Conservation (phyloP, 1,140 invertebrate species). For the Drosophila micromelanica region DNA sequence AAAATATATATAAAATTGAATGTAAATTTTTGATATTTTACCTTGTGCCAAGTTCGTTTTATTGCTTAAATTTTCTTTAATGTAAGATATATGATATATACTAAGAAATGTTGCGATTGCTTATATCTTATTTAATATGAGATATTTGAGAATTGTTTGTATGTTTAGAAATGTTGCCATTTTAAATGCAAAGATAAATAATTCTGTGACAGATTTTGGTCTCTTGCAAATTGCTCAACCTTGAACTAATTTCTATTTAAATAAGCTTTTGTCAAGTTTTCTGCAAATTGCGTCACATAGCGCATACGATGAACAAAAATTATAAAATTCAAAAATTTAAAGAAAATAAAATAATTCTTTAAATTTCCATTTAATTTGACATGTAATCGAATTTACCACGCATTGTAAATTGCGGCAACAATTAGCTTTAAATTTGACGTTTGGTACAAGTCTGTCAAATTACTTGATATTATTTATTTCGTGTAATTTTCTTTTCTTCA, state of each 20-base stretch:
- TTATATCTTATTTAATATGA: conserved; percentile 15
- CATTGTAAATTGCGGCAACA: conserved; percentile 52
- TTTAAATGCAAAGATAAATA: conserved; percentile 1
- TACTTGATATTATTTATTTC: conserved; percentile 56
- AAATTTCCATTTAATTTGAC: conserved; percentile 32
- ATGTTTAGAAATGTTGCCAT: conserved; percentile 7
- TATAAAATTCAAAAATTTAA: conserved; percentile 3
- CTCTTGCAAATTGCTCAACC: conserved; percentile 73
- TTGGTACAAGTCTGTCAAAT: conserved; percentile 18
- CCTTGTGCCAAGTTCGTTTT: conserved; percentile 64
- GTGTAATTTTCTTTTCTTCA: conserved; percentile 57
- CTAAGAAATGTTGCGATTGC: conserved; percentile 25
- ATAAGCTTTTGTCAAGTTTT: conserved; percentile 68
- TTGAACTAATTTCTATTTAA: conserved; percentile 83
- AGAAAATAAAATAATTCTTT: not conserved
- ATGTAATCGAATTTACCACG: conserved; percentile 19
- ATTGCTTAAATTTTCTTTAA: conserved; percentile 5
- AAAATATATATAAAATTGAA: conserved; percentile 32
- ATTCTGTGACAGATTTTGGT: conserved; percentile 42
- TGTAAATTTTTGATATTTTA: conserved; percentile 35
- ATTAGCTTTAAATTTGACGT: conserved; percentile 50
- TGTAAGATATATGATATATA: not conserved
- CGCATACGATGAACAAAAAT: conserved; percentile 23
- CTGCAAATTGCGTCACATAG: conserved; percentile 66
- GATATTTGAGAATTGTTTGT: not conserved